A percentile compares a stretch with the other conserved stretches of the same genome.
phyloP scores from a whole-genome alignment of 2,113 vertebrate species.

The Coptodon rendalli region DNA sequence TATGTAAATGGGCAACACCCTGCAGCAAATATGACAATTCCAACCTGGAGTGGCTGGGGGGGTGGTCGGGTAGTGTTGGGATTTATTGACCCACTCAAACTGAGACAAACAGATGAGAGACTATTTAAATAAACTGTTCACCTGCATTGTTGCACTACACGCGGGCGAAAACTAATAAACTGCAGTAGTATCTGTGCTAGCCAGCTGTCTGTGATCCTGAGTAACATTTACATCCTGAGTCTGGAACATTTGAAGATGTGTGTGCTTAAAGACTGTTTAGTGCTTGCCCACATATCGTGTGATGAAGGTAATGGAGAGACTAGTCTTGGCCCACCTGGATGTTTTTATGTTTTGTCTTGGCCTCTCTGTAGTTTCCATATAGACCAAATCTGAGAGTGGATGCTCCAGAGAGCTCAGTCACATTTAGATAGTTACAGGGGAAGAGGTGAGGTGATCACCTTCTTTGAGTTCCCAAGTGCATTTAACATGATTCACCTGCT shows the following conservation, averaged over 20 bases:
- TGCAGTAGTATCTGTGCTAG: not conserved
- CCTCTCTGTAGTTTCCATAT: not conserved
- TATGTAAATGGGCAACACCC: constrained; percentile 14
- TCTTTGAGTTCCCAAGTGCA: not conserved
- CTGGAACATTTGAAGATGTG: not conserved
- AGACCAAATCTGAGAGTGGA: not conserved
- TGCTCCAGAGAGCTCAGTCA: not conserved
- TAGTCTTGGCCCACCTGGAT: not conserved
- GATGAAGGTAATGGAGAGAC: not conserved
- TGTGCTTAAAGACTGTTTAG: not conserved
- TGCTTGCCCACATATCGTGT: not conserved
- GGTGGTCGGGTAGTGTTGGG: not conserved
- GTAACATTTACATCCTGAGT: not conserved
- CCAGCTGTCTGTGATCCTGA: not conserved
- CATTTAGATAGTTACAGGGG: not conserved
- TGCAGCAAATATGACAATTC: constrained; percentile 5
- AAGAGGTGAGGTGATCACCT: not conserved
- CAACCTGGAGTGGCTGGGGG: not conserved
- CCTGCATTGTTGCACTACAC: not conserved
- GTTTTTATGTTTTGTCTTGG: not conserved
- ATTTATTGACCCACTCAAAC: not conserved
- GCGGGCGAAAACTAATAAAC: not conserved
- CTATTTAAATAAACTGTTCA: not conserved
- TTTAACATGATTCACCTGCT: not conserved
- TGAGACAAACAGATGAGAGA: not conserved